These are phyloP conservation scores for Balearica regulorum DNA, from an alignment of 2,797 vertebrate species.

Conservation along the genomic window DNA sequence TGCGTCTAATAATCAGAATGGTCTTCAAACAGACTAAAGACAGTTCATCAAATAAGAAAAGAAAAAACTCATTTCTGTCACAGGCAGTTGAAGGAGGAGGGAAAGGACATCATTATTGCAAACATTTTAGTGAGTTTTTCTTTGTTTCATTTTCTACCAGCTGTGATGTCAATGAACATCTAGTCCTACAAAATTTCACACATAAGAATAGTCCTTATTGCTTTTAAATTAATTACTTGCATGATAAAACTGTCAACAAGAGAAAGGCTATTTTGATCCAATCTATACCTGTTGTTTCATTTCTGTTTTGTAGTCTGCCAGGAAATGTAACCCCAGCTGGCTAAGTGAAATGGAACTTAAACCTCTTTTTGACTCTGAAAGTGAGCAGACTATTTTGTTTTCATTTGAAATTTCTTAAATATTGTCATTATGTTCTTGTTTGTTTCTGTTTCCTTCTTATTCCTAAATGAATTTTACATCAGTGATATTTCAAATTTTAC, in stretches of 20 bases:
- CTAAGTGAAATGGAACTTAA: not conserved
- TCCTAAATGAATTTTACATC: not conserved
- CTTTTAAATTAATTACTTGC: not conserved
- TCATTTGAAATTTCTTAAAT: not conserved
- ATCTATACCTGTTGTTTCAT: not conserved
- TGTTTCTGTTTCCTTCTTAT: not conserved
- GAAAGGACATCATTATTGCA: not conserved
- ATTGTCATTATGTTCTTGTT: not conserved
- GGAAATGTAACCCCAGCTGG: not conserved
- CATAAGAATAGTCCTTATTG: not conserved
- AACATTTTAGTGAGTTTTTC: not conserved
- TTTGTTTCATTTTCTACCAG: conserved; percentile 1
- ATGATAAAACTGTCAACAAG: not conserved
- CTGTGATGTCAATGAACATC: not conserved
- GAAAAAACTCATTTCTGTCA: not conserved
- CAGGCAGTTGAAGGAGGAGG: not conserved
- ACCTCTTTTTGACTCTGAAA: not conserved
- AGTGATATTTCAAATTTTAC: not conserved
- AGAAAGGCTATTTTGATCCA: not conserved
- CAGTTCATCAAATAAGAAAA: not conserved
- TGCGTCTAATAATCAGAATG: not conserved
- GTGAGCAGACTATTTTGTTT: not conserved
- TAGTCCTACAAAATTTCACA: not conserved
- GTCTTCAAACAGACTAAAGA: not conserved
- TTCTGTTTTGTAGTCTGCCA: not conserved